Evolutionary conservation across 1,140 invertebrate species (phyloP).

Genomic region (Drosophila chauvacae): DNA sequence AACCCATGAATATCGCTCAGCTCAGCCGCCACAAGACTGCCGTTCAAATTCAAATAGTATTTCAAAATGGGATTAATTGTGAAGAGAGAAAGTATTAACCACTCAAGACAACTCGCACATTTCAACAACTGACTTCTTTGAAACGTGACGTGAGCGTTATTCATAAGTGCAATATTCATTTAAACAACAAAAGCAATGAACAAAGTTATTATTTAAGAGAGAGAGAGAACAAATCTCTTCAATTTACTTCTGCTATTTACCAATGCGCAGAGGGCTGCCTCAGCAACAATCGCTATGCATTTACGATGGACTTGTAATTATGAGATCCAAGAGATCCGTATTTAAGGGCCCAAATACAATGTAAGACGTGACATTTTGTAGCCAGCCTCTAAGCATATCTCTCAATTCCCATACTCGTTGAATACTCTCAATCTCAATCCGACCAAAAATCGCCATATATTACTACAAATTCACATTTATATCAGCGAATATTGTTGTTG

Average conservation of each 20-base stretch:
- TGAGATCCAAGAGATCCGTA: neutral
- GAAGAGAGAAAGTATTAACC: neutral
- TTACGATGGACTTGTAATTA: too few species aligned
- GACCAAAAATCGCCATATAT: conserved; percentile 32
- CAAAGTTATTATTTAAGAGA: conserved; percentile 1
- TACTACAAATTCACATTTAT: neutral
- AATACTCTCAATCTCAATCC: conserved; percentile 8
- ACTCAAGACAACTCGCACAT: too few species aligned
- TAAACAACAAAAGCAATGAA: conserved; percentile 1
- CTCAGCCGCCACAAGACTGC: neutral
- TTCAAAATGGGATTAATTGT: neutral
- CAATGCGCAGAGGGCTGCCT: neutral
- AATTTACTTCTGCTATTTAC: neutral
- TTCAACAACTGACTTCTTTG: neutral
- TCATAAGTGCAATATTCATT: conserved; percentile 9
- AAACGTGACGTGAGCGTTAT: neutral
- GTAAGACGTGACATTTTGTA: neutral
- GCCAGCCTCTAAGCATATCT: neutral
- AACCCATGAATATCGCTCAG: conserved; percentile 8
- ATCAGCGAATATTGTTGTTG: conserved; percentile 14
- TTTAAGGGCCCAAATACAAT: neutral
- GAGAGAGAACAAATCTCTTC: neutral
- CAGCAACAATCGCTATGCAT: neutral
- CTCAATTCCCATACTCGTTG: neutral
- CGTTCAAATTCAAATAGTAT: neutral